Evolutionary conservation across 53 echinoderm and acorn worm species (phyloP).

Genomic region (Holothuria scabra): DNA sequence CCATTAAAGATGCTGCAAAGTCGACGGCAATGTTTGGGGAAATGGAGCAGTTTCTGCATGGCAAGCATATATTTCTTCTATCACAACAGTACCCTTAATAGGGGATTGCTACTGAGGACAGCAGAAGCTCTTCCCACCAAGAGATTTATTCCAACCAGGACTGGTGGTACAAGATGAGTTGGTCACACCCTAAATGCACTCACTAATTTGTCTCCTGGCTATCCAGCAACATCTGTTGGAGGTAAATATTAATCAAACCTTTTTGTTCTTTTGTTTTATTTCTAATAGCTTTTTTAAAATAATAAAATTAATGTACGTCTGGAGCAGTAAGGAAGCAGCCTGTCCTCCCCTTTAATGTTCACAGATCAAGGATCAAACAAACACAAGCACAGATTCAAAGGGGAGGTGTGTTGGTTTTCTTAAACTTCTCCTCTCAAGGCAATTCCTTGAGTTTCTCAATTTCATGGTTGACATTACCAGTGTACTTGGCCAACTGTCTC

Average conservation of each 20-base stretch:
- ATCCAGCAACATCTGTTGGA: slow-evolving; percentile 15
- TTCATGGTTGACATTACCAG: no score
- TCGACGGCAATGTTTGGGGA: neutral
- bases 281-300: neutral
- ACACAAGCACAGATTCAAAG: no score
- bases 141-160: slow-evolving; percentile 8
- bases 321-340: no score
- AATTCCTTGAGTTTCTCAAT: no score
- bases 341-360: no score
- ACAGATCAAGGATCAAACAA: no score
- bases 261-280: neutral
- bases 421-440: no score
- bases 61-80: slow-evolving; percentile 2
- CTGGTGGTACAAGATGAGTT: slow-evolving; percentile 30
- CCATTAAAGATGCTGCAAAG: slow-evolving; percentile 73
- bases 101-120: neutral
- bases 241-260: neutral
- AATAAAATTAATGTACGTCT: no score
- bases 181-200: neutral
- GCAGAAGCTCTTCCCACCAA: neutral
- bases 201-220: neutral
- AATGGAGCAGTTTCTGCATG: slow-evolving; percentile 14
- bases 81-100: slow-evolving; percentile 31
- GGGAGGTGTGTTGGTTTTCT: slow-evolving; percentile 9
- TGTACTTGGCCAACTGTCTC: no score